phyloP scores from a whole-genome alignment of 2,888 invertebrate species.

The Calliphora vomitoria region DNA sequence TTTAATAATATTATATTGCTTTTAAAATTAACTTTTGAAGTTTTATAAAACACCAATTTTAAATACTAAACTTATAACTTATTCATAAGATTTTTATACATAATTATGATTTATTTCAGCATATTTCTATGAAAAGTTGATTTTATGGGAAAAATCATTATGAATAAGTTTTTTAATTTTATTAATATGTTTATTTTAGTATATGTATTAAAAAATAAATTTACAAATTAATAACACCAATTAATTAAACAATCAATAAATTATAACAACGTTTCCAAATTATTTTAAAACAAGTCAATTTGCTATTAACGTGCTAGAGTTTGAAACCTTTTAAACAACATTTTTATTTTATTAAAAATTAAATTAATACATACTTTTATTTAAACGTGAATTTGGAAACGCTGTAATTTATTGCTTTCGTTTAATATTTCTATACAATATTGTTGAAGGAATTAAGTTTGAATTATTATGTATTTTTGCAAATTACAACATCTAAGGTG shows the following conservation, averaged over 20 bases:
- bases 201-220: background rate
- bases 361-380: too few species aligned
- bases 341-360: too few species aligned
- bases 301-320: too few species aligned
- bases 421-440: background rate
- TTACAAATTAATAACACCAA: constrained; percentile 5
- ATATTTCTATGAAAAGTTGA: too few species aligned
- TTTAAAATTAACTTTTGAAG: constrained; percentile 5
- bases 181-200: background rate
- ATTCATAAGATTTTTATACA: background rate
- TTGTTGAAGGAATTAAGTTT: constrained; percentile 5
- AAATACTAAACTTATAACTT: background rate
- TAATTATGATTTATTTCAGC: too few species aligned
- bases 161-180: background rate
- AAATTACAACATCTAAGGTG: constrained; percentile 84
- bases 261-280: background rate
- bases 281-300: too few species aligned
- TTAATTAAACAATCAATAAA: background rate
- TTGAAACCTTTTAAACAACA: too few species aligned
- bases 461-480: background rate
- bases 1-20: constrained; percentile 22
- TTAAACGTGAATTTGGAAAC: background rate
- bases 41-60: constrained; percentile 31
- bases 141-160: background rate
- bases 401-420: background rate